Evolutionary conservation across 2,113 vertebrate genomes (phyloP), one percentile per base, ranked within the genome.

Genomic region (mouse (Mus musculus)): DNA sequence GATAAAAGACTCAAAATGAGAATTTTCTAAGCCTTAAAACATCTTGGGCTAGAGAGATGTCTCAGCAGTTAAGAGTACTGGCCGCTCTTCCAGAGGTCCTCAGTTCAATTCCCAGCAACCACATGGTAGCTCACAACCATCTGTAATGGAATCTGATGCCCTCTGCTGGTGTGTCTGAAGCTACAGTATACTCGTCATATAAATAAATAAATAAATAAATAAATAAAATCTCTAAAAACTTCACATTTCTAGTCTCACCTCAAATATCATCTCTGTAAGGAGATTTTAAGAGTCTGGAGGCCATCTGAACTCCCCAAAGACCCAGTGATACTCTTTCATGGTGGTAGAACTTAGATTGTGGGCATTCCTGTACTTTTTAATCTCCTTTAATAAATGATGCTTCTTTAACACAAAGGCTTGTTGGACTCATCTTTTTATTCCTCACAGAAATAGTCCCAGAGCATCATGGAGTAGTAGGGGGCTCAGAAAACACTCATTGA

Each of bases 321-420:
- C 42, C 59, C 91, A 26, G 42, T 75, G 81, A 80, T 80, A 80
- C 2, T 85, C 71, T 95, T 93, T 92, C 19, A 20, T 49, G 20
- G 65, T 67, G 75, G 82, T 89, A 81, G 61, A 90, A 36, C 49
- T 85, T 77, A 19, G 65, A n/a, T 65, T 80, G 82, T 59, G 82
- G 82, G 87, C 28, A 54, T 90, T 88, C 89, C 42, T 93, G 28
- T 76, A 16, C 46, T 28, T 90, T 76, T 96, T 91, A 75, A 75
- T 76, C 63, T 93, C 77, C 91, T 59, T 94, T 92, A 81, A 76
- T 82, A n/a, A 33, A 72, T n/a, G 20, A 1, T 42, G 26, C 88
- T 92, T 81, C 30, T 89, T 86, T 88, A 90, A 88, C 8, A 67
- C 26, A 94, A 33, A 92, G 13, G 9, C 28, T 73, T n/a, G 54